Conservation (phyloP, 53 echinoderm and acorn worm genomes). For the Crossaster papposus region DNA sequence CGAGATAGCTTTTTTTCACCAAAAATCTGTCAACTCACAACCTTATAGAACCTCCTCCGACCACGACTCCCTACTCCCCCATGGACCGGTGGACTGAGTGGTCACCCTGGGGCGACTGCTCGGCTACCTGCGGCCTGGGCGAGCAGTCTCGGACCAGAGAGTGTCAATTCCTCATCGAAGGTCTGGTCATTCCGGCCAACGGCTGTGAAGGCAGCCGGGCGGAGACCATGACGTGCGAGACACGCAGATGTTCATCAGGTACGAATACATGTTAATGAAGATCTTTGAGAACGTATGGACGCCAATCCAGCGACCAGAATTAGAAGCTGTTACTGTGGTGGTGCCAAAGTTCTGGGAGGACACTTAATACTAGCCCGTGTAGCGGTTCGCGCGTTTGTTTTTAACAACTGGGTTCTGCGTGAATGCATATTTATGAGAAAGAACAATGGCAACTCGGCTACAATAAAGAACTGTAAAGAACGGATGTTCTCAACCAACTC, state of each 20-base stretch:
- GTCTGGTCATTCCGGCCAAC: conserved; percentile 40
- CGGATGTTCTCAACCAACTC: no score
- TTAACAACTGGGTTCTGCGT: no score
- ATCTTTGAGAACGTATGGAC: no score
- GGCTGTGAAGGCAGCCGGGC: conserved; percentile 34
- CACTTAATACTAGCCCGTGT: no score
- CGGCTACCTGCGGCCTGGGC: conserved; percentile 49
- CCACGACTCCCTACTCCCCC: conserved; percentile 23
- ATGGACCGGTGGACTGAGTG: conserved; percentile 58
- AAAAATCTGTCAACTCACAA: not conserved
- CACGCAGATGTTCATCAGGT: conserved; percentile 41
- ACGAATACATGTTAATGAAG: not conserved
- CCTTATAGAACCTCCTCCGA: not conserved
- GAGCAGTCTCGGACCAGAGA: conserved; percentile 44
- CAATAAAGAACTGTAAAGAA: no score
- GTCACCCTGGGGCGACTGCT: conserved; percentile 57
- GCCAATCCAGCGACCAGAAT: no score
- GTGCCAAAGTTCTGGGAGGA: no score
- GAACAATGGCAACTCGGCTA: no score
- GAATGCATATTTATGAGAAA: no score
- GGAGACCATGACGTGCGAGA: conserved; percentile 47
- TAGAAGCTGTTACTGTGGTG: no score
- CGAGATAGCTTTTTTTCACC: not conserved
- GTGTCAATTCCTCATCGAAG: conserved; percentile 37
- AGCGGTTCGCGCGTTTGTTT: no score